Conservation (phyloP, 2,113 vertebrate genomes). For the Chaetura pelagica region DNA sequence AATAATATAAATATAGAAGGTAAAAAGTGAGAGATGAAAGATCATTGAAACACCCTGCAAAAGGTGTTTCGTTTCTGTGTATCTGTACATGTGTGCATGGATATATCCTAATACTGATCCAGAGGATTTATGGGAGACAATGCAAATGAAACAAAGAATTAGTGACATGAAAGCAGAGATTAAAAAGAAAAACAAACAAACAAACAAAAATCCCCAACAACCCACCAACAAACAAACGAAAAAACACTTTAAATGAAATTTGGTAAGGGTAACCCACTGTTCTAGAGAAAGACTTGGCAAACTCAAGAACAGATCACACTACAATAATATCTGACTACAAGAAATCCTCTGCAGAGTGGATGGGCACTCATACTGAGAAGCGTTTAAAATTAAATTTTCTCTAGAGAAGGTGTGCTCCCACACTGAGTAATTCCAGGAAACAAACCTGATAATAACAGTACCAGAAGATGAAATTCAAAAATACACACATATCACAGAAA, state of each 20-base stretch:
- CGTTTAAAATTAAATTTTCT: background rate
- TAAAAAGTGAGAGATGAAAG: background rate
- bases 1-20: background rate
- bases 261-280: background rate
- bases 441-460: background rate
- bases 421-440: background rate
- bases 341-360: background rate
- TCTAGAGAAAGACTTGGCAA: background rate
- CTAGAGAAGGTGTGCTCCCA: background rate
- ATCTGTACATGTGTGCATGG: no score
- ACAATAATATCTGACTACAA: background rate
- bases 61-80: background rate
- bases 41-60: background rate
- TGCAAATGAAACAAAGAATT: background rate
- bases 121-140: background rate
- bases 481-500: background rate
- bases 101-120: background rate
- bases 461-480: constrained; percentile 14
- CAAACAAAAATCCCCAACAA: background rate
- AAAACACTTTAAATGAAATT: background rate
- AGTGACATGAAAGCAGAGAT: background rate
- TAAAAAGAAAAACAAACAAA: background rate
- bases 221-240: background rate
- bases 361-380: background rate
- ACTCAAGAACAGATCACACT: background rate